Percentiles rank a stretch among this genome's conserved stretches.
Conservation (phyloP, 2,797 vertebrate species). For the Fratercula arctica region DNA sequence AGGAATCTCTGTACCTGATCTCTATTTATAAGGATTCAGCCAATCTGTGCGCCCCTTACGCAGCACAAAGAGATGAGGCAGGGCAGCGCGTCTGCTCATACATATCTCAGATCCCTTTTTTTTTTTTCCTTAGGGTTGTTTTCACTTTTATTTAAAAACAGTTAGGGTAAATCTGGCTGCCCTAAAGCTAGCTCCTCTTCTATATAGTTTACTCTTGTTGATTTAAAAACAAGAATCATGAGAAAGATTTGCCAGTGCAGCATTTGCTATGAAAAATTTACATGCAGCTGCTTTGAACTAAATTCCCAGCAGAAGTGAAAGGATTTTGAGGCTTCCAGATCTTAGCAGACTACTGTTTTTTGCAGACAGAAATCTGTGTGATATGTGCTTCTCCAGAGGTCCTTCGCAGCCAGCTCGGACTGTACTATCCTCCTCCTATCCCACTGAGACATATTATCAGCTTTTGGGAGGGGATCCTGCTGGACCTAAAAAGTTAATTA, state of each 20-base stretch:
- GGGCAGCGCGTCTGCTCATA: background rate
- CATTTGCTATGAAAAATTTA: slow-evolving; percentile 44
- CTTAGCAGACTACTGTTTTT: slow-evolving; percentile 15
- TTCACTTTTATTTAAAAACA: slow-evolving; percentile 24
- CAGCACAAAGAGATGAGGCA: slow-evolving; percentile 29
- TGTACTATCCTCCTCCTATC: background rate
- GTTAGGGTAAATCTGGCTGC: background rate
- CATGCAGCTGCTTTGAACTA: slow-evolving; percentile 62
- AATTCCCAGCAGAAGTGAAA: slow-evolving; percentile 62
- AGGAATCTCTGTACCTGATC: background rate
- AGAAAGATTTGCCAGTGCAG: background rate
- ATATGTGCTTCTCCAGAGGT: slow-evolving; percentile 31
- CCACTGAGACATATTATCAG: background rate
- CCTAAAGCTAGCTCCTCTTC: slow-evolving; percentile 9
- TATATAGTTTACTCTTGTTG: slow-evolving; percentile 14
- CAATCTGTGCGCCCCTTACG: background rate
- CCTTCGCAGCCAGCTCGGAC: background rate
- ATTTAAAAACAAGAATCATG: slow-evolving; percentile 39
- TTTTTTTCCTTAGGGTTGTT: background rate
- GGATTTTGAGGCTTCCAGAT: slow-evolving; percentile 54
- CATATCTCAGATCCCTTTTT: background rate
- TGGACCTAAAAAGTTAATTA: slow-evolving; percentile 49
- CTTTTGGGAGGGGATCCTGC: slow-evolving; percentile 13
- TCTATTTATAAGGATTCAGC: background rate
- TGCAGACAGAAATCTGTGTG: slow-evolving; percentile 31